These are phyloP conservation scores for Cheilosia urbana DNA, from an alignment of 2,888 invertebrate genomes.

Conservation along the genomic window DNA sequence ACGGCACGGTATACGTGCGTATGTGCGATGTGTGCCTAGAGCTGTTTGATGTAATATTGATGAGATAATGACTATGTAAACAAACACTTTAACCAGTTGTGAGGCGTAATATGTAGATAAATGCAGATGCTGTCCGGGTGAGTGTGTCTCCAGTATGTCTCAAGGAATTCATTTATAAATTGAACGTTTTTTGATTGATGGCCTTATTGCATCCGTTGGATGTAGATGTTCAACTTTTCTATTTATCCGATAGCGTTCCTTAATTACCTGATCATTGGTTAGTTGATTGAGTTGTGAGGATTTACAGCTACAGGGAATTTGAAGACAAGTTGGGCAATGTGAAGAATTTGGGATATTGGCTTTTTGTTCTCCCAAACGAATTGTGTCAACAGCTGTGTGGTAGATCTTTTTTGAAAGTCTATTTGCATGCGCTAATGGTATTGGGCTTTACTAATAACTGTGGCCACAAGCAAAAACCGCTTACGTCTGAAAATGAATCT, in stretches of 20 bases:
- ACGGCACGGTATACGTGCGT: conserved; percentile 20
- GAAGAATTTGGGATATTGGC: too few species aligned
- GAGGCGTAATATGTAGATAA: not conserved
- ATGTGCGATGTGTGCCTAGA: not conserved
- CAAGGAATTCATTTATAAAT: conserved; percentile 21
- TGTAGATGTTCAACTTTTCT: not conserved
- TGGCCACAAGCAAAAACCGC: too few species aligned
- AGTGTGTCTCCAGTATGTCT: conserved; percentile 8
- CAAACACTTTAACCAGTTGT: conserved; percentile 19
- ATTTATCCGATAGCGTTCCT: not conserved
- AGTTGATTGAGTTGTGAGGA: too few species aligned
- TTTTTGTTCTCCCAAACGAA: too few species aligned
- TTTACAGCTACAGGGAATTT: too few species aligned
- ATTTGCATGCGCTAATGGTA: too few species aligned
- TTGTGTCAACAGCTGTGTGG: too few species aligned
- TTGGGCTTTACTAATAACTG: too few species aligned
- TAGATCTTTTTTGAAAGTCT: too few species aligned
- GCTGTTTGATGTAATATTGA: conserved; percentile 15
- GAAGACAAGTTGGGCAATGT: too few species aligned
- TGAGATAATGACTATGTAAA: conserved; percentile 29
- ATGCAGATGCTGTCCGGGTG: not conserved
- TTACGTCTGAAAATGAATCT: too few species aligned
- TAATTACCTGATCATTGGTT: not conserved
- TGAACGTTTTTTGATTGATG: conserved; percentile 7
- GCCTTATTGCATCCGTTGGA: conserved; percentile 3